phyloP scores from a whole-genome alignment of 2,113 vertebrate genomes.

The Crotophaga sulcirostris region DNA sequence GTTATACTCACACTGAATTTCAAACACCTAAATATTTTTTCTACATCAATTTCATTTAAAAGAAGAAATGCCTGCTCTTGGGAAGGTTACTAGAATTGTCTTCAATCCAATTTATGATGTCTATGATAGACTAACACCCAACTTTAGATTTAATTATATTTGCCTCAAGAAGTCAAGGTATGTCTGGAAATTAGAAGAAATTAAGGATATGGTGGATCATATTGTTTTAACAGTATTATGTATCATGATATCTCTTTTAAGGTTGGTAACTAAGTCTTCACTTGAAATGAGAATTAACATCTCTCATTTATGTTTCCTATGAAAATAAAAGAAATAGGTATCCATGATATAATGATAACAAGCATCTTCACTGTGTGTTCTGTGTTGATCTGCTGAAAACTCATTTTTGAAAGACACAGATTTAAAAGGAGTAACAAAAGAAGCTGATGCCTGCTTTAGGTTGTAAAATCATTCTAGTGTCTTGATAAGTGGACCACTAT shows the following conservation, averaged over 20 bases:
- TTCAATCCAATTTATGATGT: neutral
- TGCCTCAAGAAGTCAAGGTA: neutral
- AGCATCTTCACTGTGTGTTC: neutral
- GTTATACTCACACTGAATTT: neutral
- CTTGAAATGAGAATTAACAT: neutral
- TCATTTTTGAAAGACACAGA: neutral
- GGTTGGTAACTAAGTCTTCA: neutral
- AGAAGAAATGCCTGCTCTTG: neutral
- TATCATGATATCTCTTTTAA: neutral
- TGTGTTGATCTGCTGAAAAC: neutral
- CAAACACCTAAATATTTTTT: neutral
- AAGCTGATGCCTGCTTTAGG: neutral
- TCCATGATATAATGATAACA: neutral
- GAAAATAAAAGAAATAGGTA: neutral
- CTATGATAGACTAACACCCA: neutral
- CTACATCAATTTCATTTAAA: neutral
- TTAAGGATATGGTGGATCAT: neutral
- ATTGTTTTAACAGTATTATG: neutral
- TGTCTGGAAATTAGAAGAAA: neutral
- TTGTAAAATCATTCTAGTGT: neutral
- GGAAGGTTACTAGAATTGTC: neutral
- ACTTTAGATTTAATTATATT: neutral
- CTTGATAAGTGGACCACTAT: neutral
- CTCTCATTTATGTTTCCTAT: neutral
- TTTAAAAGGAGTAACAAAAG: neutral